These are phyloP conservation scores for Leuctra nigra DNA, from an alignment of 2,888 invertebrate genomes.

Conservation along the genomic window DNA sequence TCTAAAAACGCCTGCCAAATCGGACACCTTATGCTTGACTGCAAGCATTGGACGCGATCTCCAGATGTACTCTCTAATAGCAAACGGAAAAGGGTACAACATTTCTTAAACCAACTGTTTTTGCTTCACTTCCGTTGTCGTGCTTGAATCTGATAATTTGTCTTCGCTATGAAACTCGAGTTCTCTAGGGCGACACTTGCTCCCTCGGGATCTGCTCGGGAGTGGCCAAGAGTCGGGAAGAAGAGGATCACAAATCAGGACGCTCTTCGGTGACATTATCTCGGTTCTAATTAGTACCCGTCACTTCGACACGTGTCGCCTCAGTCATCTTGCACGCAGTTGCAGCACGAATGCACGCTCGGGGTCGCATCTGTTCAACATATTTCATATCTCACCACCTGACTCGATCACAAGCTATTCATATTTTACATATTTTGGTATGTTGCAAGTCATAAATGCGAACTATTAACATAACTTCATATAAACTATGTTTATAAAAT, in stretches of 20 bases:
- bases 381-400: not conserved
- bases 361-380: not conserved
- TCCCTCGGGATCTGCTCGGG: too few species aligned
- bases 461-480: too few species aligned
- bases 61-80: too few species aligned
- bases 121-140: slow-evolving; percentile 6
- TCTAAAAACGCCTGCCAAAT: too few species aligned
- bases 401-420: not conserved
- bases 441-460: too few species aligned
- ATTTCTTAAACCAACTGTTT: not conserved
- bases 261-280: not conserved
- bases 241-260: not conserved
- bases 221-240: not conserved
- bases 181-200: not conserved
- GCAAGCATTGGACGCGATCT: too few species aligned
- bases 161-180: slow-evolving; percentile 4
- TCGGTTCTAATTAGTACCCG: not conserved
- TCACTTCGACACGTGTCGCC: not conserved
- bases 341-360: not conserved
- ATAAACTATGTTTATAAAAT: too few species aligned
- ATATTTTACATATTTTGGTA: not conserved
- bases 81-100: not conserved
- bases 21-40: too few species aligned
- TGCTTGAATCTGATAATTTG: slow-evolving; percentile 6
- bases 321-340: not conserved